These are phyloP conservation scores for Thereva unica DNA, from an alignment of 2,888 invertebrate species.

Conservation along the genomic window DNA sequence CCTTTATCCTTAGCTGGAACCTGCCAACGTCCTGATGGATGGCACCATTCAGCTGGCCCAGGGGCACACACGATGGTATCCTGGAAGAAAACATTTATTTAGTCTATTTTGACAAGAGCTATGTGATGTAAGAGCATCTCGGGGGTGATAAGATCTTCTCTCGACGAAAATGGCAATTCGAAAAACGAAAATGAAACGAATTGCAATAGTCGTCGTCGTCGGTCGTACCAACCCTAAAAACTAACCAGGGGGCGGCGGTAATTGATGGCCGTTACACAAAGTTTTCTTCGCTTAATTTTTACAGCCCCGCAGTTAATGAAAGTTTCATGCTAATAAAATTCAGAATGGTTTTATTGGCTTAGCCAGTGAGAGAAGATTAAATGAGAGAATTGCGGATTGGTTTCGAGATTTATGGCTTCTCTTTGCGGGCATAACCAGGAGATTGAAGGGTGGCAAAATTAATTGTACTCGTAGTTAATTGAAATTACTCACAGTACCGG, in stretches of 20 bases:
- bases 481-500: too few relatives aligned
- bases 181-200: conserved; percentile 6
- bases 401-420: too few relatives aligned
- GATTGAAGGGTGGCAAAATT: too few relatives aligned
- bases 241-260: neutral
- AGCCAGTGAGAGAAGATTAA: too few relatives aligned
- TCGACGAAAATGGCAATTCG: conserved; percentile 15
- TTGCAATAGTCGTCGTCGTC: neutral
- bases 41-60: conserved; percentile 6
- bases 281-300: conserved; percentile 1
- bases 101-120: conserved; percentile 4
- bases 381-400: too few relatives aligned
- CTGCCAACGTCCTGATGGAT: conserved; percentile 28
- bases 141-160: conserved; percentile 18
- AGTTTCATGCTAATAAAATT: too few relatives aligned
- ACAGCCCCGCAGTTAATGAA: too few relatives aligned
- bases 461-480: too few relatives aligned
- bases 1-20: conserved; percentile 1
- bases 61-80: conserved; percentile 8
- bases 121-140: conserved; percentile 18
- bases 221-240: neutral
- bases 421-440: too few relatives aligned
- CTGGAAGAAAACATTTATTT: conserved; percentile 21
- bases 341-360: too few relatives aligned
- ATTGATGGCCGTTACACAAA: conserved; percentile 20